Conservation (phyloP, 2,113 vertebrate genomes). For the Protobothrops flavoviridis region DNA sequence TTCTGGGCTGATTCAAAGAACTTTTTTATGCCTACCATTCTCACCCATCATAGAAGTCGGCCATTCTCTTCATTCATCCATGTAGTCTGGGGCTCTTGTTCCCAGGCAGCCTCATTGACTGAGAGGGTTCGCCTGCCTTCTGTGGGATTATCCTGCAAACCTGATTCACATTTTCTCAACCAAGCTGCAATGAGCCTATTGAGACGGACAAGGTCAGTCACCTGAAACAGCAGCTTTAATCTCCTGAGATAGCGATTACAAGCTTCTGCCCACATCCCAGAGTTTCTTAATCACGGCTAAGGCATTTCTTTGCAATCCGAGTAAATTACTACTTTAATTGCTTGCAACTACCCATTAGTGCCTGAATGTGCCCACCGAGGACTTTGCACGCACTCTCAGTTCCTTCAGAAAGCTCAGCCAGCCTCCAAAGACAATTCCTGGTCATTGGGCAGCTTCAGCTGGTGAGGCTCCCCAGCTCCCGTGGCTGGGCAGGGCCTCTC, state of each 20-base stretch:
- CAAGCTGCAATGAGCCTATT: conserved; percentile 65
- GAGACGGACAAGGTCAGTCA: conserved; percentile 67
- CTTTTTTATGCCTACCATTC: not conserved
- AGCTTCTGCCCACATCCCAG: conserved; percentile 71
- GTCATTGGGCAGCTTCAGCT: conserved; percentile 25
- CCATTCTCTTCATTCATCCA: not conserved
- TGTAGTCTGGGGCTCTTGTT: not conserved
- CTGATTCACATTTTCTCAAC: conserved; percentile 62
- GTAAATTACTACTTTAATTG: conserved; percentile 82
- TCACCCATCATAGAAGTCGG: not conserved
- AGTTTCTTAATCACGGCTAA: conserved; percentile 80
- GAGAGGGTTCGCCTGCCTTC: conserved; percentile 34
- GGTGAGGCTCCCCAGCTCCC: conserved; percentile 12
- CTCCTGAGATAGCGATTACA: conserved; percentile 75
- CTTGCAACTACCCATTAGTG: conserved; percentile 79
- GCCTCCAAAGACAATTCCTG: conserved; percentile 55
- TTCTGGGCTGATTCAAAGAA: not conserved
- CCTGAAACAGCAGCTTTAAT: conserved; percentile 72
- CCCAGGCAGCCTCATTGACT: conserved; percentile 26
- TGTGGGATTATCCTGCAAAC: conserved; percentile 47
- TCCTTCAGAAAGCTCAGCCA: conserved; percentile 62
- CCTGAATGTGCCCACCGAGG: conserved; percentile 73
- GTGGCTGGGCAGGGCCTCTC: conserved; percentile 6
- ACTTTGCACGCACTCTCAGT: conserved; percentile 68
- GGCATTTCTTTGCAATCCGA: conserved; percentile 82